Conservation (phyloP, 1,140 invertebrate species). For the Drosophila lacertosa region DNA sequence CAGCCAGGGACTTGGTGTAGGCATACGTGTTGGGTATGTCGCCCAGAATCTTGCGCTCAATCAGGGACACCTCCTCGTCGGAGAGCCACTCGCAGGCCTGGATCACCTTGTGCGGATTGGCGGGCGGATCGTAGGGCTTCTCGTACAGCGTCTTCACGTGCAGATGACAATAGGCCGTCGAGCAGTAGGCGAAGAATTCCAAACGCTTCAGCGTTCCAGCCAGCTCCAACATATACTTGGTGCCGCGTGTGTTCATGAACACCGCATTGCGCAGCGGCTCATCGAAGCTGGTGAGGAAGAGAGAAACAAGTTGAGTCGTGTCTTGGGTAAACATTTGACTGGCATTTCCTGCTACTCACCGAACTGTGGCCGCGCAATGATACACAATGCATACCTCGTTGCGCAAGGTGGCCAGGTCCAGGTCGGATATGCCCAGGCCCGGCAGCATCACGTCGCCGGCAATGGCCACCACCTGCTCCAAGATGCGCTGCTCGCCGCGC, state of each 20-base stretch:
- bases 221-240: conserved; percentile 89
- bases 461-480: conserved; percentile 89
- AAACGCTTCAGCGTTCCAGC: conserved; percentile 91
- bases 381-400: conserved; percentile 93
- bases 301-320: no score
- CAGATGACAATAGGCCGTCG: conserved; percentile 88
- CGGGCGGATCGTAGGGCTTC: conserved; percentile 92
- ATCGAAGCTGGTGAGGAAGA: conserved; percentile 86
- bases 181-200: conserved; percentile 87
- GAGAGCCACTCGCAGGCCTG: conserved; percentile 95
- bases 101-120: conserved; percentile 95
- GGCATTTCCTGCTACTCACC: conserved; percentile 44
- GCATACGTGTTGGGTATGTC: conserved; percentile 95
- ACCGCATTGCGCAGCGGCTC: conserved; percentile 90
- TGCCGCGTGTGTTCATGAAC: conserved; percentile 90
- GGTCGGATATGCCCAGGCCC: conserved; percentile 89
- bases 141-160: conserved; percentile 88
- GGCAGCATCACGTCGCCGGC: conserved; percentile 90
- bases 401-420: conserved; percentile 88
- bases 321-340: not conserved
- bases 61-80: conserved; percentile 89
- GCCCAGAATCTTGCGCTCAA: conserved; percentile 88
- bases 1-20: conserved; percentile 95
- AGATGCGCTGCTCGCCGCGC: conserved; percentile 85
- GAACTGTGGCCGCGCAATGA: conserved; percentile 95